A percentile compares a stretch with the other conserved stretches of the same genome.
Conservation (phyloP, 1,140 invertebrate species). For the Rhagoletis pomonella region DNA sequence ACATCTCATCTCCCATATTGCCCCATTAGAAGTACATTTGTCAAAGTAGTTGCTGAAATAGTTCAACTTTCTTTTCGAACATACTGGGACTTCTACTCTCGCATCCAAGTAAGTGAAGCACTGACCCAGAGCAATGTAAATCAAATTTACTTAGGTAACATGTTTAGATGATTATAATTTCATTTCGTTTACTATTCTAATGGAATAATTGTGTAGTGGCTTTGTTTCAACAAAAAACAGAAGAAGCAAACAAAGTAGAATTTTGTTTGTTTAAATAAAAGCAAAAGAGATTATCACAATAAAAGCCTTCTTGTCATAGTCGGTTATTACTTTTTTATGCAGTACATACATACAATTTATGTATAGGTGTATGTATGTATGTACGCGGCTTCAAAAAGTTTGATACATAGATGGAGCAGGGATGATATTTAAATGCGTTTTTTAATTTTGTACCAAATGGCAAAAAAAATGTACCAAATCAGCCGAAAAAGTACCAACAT, state of each 20-base stretch:
- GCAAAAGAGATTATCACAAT: background rate
- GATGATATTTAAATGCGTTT: too few species aligned
- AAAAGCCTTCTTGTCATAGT: too few species aligned
- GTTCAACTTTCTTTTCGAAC: background rate
- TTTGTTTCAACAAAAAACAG: background rate
- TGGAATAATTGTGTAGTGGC: background rate
- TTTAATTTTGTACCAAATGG: too few species aligned
- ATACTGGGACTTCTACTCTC: background rate
- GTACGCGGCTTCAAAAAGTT: too few species aligned
- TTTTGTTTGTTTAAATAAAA: background rate
- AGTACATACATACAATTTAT: too few species aligned
- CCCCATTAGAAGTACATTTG: background rate
- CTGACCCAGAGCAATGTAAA: background rate
- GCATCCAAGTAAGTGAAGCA: background rate
- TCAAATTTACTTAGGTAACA: constrained; percentile 23
- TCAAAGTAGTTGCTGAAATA: background rate
- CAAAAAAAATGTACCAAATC: too few species aligned
- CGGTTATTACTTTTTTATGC: too few species aligned
- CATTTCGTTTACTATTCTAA: constrained; percentile 11
- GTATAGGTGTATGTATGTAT: too few species aligned
- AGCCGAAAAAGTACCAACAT: too few species aligned
- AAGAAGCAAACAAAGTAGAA: background rate
- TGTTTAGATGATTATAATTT: background rate
- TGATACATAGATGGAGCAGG: too few species aligned
- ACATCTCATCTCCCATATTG: background rate